These are phyloP conservation scores for Tinea semifulvella DNA, from an alignment of 2,888 invertebrate genomes.

Conservation along the genomic window DNA sequence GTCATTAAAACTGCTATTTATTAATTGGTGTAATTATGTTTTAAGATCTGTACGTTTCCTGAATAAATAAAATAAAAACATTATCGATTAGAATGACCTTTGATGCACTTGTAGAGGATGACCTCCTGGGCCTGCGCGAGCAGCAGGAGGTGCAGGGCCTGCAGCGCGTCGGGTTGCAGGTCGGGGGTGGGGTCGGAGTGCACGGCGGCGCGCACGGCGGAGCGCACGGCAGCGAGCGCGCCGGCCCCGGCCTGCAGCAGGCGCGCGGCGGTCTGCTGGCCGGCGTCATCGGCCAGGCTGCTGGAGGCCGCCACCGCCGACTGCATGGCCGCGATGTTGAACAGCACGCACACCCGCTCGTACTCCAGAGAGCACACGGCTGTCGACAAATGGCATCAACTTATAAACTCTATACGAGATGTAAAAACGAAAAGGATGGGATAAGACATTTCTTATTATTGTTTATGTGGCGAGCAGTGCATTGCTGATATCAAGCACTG, in stretches of 20 bases:
- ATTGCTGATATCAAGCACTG: too few species aligned
- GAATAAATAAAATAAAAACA: too few species aligned
- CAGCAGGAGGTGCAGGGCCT: conserved; percentile 88
- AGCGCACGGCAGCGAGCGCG: conserved; percentile 86
- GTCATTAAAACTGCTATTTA: too few species aligned
- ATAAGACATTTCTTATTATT: too few species aligned
- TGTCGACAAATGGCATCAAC: too few species aligned
- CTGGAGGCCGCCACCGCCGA: conserved; percentile 87
- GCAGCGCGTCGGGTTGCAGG: conserved; percentile 90
- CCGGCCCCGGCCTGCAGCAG: conserved; percentile 91
- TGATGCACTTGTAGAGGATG: conserved; percentile 92
- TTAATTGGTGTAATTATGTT: too few species aligned
- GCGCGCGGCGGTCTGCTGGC: conserved; percentile 91
- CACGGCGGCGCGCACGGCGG: conserved; percentile 80
- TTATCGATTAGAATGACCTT: too few species aligned
- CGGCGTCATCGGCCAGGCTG: conserved; percentile 89
- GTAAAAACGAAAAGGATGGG: too few species aligned
- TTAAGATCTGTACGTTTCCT: too few species aligned
- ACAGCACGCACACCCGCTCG: conserved; percentile 94
- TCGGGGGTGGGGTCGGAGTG: conserved; percentile 97
- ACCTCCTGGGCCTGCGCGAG: conserved; percentile 98
- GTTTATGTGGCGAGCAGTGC: too few species aligned
- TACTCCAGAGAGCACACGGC: conserved; percentile 89
- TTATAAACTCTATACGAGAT: too few species aligned
- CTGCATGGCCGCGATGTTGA: conserved; percentile 95